Conservation (phyloP, 2,888 invertebrate genomes). For the Nematopogon swammerdamellus region DNA sequence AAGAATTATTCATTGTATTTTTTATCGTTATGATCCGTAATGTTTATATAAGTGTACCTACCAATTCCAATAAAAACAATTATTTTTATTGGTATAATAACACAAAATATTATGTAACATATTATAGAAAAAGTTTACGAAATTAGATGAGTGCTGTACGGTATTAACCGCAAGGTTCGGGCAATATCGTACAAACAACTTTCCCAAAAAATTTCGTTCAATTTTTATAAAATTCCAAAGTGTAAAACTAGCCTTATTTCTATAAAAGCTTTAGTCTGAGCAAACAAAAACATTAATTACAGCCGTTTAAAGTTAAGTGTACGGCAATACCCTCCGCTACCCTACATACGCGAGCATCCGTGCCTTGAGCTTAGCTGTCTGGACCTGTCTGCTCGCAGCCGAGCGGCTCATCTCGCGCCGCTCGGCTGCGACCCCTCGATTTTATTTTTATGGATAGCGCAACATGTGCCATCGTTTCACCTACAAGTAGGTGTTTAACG, state of each 20-base stretch:
- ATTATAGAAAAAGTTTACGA: neutral
- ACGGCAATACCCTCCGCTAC: no score
- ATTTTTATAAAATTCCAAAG: neutral
- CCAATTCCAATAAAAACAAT: neutral
- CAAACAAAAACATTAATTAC: neutral
- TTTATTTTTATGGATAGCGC: no score
- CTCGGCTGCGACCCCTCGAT: no score
- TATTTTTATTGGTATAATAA: neutral
- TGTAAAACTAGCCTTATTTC: neutral
- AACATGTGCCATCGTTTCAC: no score
- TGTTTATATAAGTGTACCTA: neutral
- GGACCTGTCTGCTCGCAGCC: no score
- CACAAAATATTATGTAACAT: neutral
- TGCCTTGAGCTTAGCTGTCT: no score
- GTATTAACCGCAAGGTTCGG: neutral
- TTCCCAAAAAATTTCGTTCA: neutral
- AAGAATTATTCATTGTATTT: neutral
- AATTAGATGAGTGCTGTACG: no score
- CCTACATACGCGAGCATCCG: no score
- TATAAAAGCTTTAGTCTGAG: neutral
- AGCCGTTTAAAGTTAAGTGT: slow-evolving; percentile 1
- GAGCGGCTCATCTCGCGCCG: no score
- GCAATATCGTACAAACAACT: neutral
- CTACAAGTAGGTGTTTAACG: no score
- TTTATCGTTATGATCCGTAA: neutral